phyloP scores from a whole-genome alignment of 2,888 invertebrate species.

The Nomada ferruginata region DNA sequence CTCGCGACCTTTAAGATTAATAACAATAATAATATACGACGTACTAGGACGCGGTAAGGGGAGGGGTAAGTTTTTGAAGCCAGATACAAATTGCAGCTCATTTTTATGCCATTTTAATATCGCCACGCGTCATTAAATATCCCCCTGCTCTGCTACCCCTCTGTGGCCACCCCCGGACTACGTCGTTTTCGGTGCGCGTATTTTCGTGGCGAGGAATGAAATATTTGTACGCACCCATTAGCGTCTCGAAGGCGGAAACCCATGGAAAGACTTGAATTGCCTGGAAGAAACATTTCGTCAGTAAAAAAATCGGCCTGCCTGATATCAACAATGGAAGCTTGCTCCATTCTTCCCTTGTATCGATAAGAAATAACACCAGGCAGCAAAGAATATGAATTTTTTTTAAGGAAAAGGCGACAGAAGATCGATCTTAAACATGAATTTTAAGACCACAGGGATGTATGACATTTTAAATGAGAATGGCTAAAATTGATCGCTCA shows the following conservation, averaged over 20 bases:
- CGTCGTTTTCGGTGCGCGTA: slow-evolving; percentile 48
- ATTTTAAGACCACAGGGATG: too few relatives aligned
- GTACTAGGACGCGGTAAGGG: slow-evolving; percentile 59
- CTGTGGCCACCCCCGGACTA: slow-evolving; percentile 20
- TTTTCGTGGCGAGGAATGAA: slow-evolving; percentile 71
- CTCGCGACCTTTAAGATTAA: slow-evolving; percentile 81
- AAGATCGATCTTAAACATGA: neutral
- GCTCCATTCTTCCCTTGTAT: neutral
- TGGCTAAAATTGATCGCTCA: too few relatives aligned
- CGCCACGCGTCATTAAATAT: slow-evolving; percentile 83
- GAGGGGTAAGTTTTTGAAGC: slow-evolving; percentile 78
- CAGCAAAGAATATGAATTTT: too few relatives aligned
- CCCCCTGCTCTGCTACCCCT: slow-evolving; percentile 71
- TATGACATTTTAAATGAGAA: too few relatives aligned
- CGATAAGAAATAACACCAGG: neutral
- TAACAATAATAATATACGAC: slow-evolving; percentile 80
- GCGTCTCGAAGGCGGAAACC: slow-evolving; percentile 71
- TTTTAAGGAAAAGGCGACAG: neutral
- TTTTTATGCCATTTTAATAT: slow-evolving; percentile 84
- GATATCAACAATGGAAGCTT: slow-evolving; percentile 28
- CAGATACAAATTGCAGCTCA: slow-evolving; percentile 84
- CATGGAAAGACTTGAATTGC: slow-evolving; percentile 63
- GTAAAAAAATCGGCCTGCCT: slow-evolving; percentile 62
- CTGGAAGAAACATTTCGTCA: slow-evolving; percentile 61
- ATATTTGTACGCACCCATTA: slow-evolving; percentile 76